A percentile compares a stretch with the other conserved stretches of the same genome.
Evolutionary conservation across 2,888 invertebrate genomes (phyloP).

Genomic region (Zonitis immaculata): DNA sequence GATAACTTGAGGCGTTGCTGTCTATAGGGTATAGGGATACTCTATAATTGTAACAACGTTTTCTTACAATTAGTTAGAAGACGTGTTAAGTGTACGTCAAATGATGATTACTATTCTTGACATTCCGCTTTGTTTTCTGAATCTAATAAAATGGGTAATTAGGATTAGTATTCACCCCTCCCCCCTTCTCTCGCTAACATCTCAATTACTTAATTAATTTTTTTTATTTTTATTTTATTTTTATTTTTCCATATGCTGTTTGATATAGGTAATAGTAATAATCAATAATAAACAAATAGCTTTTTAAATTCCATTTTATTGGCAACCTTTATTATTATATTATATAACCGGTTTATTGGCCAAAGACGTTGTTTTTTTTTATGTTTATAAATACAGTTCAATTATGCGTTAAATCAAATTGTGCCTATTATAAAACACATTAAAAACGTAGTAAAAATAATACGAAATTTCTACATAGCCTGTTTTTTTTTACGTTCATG

Average conservation of each 20-base stretch:
- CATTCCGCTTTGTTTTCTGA: background rate
- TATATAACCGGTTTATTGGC: slow-evolving; percentile 4
- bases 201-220: no score
- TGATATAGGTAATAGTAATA: no score
- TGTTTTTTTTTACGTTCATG: background rate
- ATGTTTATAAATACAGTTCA: slow-evolving; percentile 5
- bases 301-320: slow-evolving; percentile 1
- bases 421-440: slow-evolving; percentile 1
- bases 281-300: background rate
- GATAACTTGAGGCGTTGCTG: slow-evolving; percentile 2
- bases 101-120: slow-evolving; percentile 4
- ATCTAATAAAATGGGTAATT: slow-evolving; percentile 6
- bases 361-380: background rate
- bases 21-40: slow-evolving; percentile 1
- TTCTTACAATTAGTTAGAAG: slow-evolving; percentile 2
- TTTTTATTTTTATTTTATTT: background rate
- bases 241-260: no score
- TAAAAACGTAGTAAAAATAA: slow-evolving; percentile 3
- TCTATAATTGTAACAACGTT: slow-evolving; percentile 3
- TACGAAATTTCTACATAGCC: background rate
- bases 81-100: slow-evolving; percentile 7
- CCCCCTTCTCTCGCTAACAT: no score
- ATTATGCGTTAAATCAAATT: slow-evolving; percentile 3
- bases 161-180: no score
- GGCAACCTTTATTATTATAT: background rate